phyloP scores from a whole-genome alignment of 2,888 invertebrate genomes.

The Aelia acuminata region DNA sequence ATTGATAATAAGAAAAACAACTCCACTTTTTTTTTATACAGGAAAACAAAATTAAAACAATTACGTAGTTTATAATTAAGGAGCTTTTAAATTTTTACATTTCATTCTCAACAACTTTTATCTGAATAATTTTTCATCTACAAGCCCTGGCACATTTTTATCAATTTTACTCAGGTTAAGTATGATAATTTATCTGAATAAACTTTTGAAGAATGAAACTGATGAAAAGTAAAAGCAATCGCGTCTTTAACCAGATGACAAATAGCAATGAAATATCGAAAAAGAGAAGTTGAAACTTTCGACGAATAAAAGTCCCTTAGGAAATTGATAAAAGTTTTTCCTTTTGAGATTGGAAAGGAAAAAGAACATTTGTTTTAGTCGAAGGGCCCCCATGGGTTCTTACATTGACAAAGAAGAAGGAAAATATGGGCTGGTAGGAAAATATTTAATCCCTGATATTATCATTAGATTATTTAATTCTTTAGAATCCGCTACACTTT shows the following conservation, averaged over 20 bases:
- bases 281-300: neutral
- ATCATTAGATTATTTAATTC: no score
- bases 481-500: no score
- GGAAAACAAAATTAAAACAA: no score
- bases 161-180: neutral
- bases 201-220: neutral
- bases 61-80: no score
- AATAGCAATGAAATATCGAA: neutral
- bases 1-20: no score
- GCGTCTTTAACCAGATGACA: neutral
- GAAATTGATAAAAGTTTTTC: conserved; percentile 31
- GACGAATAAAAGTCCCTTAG: neutral
- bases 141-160: neutral
- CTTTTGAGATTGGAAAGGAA: neutral
- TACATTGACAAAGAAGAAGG: no score
- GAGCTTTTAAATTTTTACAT: no score
- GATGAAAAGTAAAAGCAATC: neutral
- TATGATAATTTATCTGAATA: neutral
- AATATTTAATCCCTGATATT: conserved; percentile 8
- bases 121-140: no score
- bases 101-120: no score
- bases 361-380: neutral
- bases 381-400: neutral
- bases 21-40: no score
- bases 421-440: neutral